Base-by-base conservation (phyloP, 1,140 invertebrate species). In the Mizuhopecten yessoensis region DNA sequence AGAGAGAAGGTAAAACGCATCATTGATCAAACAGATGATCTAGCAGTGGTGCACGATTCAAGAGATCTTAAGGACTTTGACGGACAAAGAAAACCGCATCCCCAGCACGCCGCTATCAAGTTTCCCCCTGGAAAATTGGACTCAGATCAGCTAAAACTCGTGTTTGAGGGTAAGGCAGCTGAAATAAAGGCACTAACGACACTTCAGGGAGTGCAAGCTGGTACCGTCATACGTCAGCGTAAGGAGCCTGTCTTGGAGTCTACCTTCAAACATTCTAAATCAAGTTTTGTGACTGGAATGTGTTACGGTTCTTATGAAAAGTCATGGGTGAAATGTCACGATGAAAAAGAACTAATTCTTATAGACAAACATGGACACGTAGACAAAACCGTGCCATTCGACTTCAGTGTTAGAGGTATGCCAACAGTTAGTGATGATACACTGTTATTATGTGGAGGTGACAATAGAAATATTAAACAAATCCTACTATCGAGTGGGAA, bases 391-490 rank as follows among this genome's bases (percentile, higher is more conserved):
- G 1, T 75, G n/a, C 3, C 5, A 0, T 75, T 75, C 11, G 3
- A n/a, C n/a, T n/a, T 17, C 57, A 13, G 0, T n/a, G 23, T 75
- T 29, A 2, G 20, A 29, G 57, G 57, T 75, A 75, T 75, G 57
- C n/a, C 57, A 0, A 29, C 11, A 3, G 57, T 75, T 75, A 75
- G 29, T 75, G 57, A n/a, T n/a, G n/a, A 75, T 75, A 75, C 57
- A 75, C 57, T 75, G n/a, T 75, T 75, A n/a, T 3, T 29, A 29
- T 75, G 57, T n/a, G 57, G 57, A 75, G 5, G 5, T 0, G 57
- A 75, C 0, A n/a, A 75, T 29, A 75, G 57, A 75, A n/a, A 75
- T 75, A 75, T 75, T 75, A 75, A 75, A 75, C 57, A 75, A n/a
- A 5, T 75, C 1, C n/a, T n/a, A 75, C 23, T 75, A n/a, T n/a